These are phyloP conservation scores for Enoplosus armatus DNA, from an alignment of 2,797 vertebrate species.

Conservation along the genomic window DNA sequence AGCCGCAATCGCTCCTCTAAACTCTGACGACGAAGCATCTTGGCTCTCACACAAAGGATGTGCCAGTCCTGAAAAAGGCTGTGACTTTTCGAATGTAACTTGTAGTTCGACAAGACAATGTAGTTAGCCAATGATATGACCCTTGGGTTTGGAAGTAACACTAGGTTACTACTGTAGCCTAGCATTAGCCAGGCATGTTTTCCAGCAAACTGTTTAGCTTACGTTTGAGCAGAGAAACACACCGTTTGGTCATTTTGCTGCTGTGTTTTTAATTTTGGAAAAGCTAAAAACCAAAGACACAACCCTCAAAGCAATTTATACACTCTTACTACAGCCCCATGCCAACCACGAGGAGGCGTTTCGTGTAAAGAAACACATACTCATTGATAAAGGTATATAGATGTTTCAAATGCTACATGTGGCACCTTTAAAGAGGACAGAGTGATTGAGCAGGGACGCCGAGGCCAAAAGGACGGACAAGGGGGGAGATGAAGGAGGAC, in stretches of 20 bases:
- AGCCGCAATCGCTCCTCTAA: not conserved
- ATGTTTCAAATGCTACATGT: not conserved
- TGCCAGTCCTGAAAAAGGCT: no score
- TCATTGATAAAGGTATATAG: not conserved
- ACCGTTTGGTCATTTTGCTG: not conserved
- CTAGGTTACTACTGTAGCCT: no score
- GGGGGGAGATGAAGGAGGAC: not conserved
- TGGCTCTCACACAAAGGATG: not conserved
- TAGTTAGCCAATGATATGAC: not conserved
- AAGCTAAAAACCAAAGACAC: no score
- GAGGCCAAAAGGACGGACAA: conserved; percentile 1
- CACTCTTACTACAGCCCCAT: not conserved
- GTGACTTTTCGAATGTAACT: not conserved
- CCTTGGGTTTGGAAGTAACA: no score
- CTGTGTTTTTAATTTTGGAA: no score
- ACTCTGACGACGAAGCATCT: not conserved
- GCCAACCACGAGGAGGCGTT: not conserved
- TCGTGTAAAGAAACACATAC: not conserved
- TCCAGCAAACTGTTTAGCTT: not conserved
- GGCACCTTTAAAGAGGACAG: not conserved
- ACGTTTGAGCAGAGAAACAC: not conserved
- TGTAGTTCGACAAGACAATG: not conserved
- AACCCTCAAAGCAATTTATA: no score
- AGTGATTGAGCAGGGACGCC: not conserved
- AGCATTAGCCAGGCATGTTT: not conserved